These are phyloP conservation scores for Netelia virgata DNA, from an alignment of 2,888 invertebrate species.

Conservation along the genomic window DNA sequence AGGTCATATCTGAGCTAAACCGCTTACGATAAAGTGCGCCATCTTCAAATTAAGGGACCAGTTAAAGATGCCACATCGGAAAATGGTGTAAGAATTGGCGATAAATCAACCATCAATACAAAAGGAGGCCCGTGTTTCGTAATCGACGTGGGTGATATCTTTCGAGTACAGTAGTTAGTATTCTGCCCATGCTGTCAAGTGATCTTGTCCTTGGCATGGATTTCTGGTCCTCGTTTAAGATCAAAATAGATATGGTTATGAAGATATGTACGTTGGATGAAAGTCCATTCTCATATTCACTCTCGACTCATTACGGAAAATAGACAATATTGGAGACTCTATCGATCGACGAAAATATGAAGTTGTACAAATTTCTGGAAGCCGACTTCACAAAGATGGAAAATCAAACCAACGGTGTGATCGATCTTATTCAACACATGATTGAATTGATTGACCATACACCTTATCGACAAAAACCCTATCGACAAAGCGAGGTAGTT, in stretches of 20 bases:
- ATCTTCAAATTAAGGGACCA: background rate
- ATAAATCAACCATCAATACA: background rate
- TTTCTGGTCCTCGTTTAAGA: background rate
- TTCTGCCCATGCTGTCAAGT: background rate
- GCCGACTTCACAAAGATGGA: conserved; percentile 51
- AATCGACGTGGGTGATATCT: conserved; percentile 8
- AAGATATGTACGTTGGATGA: conserved; percentile 20
- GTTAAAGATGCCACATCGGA: background rate
- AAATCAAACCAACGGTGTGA: conserved; percentile 44
- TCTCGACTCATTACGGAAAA: background rate
- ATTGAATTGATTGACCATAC: conserved; percentile 28
- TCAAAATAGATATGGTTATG: background rate
- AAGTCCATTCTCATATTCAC: conserved; percentile 33
- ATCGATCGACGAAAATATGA: conserved; percentile 14
- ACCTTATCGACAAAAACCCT: conserved; percentile 44
- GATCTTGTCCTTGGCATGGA: background rate
- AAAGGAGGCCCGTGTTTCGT: conserved; percentile 20
- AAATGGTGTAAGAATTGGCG: conserved; percentile 1
- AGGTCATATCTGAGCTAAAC: conserved; percentile 1
- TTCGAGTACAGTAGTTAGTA: conserved; percentile 21
- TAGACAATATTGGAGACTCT: conserved; percentile 16
- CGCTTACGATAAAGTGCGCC: background rate
- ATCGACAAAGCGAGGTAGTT: conserved; percentile 42
- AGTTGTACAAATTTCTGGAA: conserved; percentile 41
- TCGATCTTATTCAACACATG: conserved; percentile 42